Percentiles rank a stretch among this genome's conserved stretches.
Evolutionary conservation across 1,140 invertebrate species (phyloP).

Genomic region (Penaeus indicus): DNA sequence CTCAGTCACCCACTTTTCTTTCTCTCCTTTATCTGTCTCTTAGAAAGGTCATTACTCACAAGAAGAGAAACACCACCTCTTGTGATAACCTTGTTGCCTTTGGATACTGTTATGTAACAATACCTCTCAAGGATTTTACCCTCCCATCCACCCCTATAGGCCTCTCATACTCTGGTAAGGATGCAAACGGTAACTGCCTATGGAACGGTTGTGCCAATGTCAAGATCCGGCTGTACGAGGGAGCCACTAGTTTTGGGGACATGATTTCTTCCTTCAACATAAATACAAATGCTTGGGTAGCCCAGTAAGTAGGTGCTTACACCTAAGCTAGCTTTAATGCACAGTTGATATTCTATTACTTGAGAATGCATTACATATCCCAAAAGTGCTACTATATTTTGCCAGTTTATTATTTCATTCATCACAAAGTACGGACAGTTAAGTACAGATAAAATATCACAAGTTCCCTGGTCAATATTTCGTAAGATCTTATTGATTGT

Average conservation of each 20-base stretch:
- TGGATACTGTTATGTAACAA: conserved; percentile 28
- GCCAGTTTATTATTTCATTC: conserved; percentile 8
- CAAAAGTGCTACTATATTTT: too few relatives aligned
- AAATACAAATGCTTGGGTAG: conserved; percentile 93
- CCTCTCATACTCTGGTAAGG: conserved; percentile 84
- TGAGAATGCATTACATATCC: background rate
- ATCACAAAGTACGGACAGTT: background rate
- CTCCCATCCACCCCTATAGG: conserved; percentile 72
- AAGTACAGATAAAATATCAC: background rate
- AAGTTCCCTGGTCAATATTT: too few relatives aligned
- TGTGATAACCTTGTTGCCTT: conserved; percentile 53
- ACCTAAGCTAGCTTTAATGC: conserved; percentile 43
- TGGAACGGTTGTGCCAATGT: conserved; percentile 93
- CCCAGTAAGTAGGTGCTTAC: conserved; percentile 75
- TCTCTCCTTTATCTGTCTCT: background rate
- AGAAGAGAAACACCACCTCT: background rate
- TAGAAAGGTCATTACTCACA: too few relatives aligned
- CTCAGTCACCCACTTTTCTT: background rate
- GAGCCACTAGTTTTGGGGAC: conserved; percentile 81
- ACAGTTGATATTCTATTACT: conserved; percentile 36
- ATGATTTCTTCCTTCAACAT: conserved; percentile 91
- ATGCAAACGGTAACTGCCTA: conserved; percentile 73
- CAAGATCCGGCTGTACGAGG: conserved; percentile 82
- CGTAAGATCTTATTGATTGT: too few relatives aligned
- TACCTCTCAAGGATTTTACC: conserved; percentile 8